Conservation (phyloP, 2,113 vertebrate genomes). For the Ophthalmolycus amberensis region DNA sequence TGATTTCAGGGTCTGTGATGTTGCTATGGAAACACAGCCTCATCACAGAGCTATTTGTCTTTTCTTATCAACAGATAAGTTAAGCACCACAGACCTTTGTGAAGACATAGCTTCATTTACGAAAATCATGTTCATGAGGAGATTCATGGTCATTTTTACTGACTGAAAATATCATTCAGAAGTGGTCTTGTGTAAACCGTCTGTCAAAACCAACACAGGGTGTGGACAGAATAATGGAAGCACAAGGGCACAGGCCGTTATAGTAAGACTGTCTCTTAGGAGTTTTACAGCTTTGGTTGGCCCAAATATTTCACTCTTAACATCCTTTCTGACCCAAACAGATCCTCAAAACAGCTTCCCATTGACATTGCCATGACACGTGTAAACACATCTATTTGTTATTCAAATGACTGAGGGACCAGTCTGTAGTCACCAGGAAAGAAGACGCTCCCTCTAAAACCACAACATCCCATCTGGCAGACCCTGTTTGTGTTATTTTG, state of each 20-base stretch:
- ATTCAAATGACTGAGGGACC: conserved; percentile 8
- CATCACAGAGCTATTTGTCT: conserved; percentile 18
- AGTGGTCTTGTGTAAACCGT: conserved; percentile 11
- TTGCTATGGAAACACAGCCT: conserved; percentile 56
- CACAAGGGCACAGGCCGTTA: conserved; percentile 6
- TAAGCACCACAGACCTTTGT: conserved; percentile 15
- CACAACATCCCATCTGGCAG: not conserved
- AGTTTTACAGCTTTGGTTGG: not conserved
- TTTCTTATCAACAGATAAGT: conserved; percentile 3
- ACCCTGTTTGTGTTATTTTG: conserved; percentile 31
- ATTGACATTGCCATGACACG: not conserved
- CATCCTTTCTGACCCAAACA: not conserved
- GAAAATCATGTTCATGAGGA: conserved; percentile 15
- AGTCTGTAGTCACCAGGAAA: not conserved
- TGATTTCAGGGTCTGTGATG: conserved; percentile 27
- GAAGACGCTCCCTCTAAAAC: not conserved
- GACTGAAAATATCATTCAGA: conserved; percentile 56
- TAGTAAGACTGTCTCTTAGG: not conserved
- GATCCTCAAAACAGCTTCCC: not conserved
- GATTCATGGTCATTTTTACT: conserved; percentile 2
- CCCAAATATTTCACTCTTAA: not conserved
- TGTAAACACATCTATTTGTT: conserved; percentile 20
- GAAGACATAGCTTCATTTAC: conserved; percentile 27
- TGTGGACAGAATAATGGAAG: conserved; percentile 31
- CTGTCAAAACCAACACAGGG: conserved; percentile 27